Evolutionary conservation across 2,888 invertebrate genomes (phyloP).

Genomic region (Scelioninae gen. 2): DNA sequence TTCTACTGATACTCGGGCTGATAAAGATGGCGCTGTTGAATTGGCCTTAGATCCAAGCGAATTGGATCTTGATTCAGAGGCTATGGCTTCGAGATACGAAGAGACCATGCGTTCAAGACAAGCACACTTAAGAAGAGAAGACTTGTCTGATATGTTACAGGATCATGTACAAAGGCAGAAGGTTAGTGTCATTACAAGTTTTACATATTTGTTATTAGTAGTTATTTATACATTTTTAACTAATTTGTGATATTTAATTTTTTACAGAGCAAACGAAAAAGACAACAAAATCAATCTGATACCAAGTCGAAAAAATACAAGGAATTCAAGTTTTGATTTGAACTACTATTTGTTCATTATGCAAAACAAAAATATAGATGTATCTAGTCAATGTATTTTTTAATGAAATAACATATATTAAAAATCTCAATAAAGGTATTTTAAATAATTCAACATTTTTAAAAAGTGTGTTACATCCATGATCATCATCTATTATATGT

Average conservation of each 20-base stretch:
- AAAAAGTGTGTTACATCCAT: too few relatives aligned
- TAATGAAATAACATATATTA: too few relatives aligned
- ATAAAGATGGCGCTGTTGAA: constrained; percentile 87
- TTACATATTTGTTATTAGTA: constrained; percentile 6
- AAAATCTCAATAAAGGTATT: too few relatives aligned
- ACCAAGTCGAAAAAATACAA: too few relatives aligned
- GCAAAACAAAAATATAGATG: too few relatives aligned
- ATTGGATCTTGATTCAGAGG: constrained; percentile 95
- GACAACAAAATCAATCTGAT: constrained; percentile 89
- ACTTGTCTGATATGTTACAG: constrained; percentile 98
- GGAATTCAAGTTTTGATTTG: constrained; percentile 96
- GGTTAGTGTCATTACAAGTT: too few relatives aligned
- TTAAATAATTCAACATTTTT: too few relatives aligned
- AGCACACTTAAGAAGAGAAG: constrained; percentile 91
- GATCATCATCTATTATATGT: too few relatives aligned
- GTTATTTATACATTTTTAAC: constrained; percentile 15
- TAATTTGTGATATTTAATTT: constrained; percentile 28
- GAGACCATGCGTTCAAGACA: constrained; percentile 96
- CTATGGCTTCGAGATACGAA: constrained; percentile 96
- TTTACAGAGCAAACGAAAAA: constrained; percentile 92
- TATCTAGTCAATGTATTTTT: too few relatives aligned
- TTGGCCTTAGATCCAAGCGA: constrained; percentile 98
- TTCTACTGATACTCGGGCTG: constrained; percentile 70
- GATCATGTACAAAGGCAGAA: constrained; percentile 98
- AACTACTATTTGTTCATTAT: too few relatives aligned